A percentile compares a stretch with the other conserved stretches of the same genome.
Conservation (phyloP, 2,888 invertebrate genomes). For the Aethes cnicana region DNA sequence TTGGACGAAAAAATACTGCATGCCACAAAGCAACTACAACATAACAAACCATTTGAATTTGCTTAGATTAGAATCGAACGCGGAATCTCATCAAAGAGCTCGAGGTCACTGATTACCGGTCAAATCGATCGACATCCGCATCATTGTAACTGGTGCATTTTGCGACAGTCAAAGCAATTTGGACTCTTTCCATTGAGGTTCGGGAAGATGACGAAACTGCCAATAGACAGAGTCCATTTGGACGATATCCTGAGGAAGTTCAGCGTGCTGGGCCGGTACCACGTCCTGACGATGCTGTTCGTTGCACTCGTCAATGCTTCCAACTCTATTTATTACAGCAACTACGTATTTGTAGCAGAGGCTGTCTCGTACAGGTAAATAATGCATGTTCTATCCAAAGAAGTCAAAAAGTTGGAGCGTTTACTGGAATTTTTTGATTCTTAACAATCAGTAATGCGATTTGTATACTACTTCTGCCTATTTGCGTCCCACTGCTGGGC, state of each 20-base stretch:
- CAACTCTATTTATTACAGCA: constrained; percentile 19
- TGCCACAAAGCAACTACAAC: too few relatives aligned
- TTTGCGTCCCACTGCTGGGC: too few relatives aligned
- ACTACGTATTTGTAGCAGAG: constrained; percentile 28
- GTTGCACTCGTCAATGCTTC: not conserved
- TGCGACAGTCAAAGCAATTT: not conserved
- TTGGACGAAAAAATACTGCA: too few relatives aligned
- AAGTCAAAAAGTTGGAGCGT: too few relatives aligned
- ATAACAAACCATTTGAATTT: too few relatives aligned
- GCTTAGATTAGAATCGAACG: too few relatives aligned
- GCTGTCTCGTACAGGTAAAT: constrained; percentile 23
- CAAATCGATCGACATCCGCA: not conserved
- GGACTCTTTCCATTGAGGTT: not conserved
- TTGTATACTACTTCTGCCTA: too few relatives aligned
- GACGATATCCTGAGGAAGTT: constrained; percentile 20
- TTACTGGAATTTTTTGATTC: too few relatives aligned
- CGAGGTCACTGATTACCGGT: too few relatives aligned
- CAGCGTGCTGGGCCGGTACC: constrained; percentile 19
- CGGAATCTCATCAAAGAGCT: too few relatives aligned
- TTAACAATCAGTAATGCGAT: not conserved
- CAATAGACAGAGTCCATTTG: not conserved
- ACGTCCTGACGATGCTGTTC: not conserved
- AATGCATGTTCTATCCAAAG: not conserved
- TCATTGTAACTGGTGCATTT: not conserved
- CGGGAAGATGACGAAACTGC: not conserved